phyloP scores from a whole-genome alignment of 2,888 invertebrate genomes.

The Ditylenchus weischeri region DNA sequence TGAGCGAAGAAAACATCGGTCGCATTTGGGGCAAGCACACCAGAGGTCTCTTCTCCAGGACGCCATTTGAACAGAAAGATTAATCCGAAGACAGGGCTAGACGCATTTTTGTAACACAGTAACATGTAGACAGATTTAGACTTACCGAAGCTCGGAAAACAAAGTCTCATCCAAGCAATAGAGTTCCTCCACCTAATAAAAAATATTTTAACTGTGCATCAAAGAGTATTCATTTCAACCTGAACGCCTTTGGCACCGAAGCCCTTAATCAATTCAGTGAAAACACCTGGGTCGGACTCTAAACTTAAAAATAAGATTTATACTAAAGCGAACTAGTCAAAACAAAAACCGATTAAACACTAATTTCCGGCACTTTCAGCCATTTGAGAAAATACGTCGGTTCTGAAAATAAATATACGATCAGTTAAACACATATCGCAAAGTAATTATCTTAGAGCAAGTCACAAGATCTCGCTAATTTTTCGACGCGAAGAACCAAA shows the following conservation, averaged over 20 bases:
- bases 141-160: constrained; percentile 81
- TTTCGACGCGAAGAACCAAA: too few species aligned
- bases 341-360: constrained; percentile 83
- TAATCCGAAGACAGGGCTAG: constrained; percentile 91
- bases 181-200: constrained; percentile 78
- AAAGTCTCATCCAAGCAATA: constrained; percentile 87
- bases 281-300: constrained; percentile 96
- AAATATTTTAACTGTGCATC: too few species aligned
- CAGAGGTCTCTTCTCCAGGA: constrained; percentile 62
- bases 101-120: constrained; percentile 40
- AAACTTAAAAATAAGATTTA: too few species aligned
- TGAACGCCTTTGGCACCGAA: constrained; percentile 73
- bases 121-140: too few species aligned
- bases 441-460: too few species aligned
- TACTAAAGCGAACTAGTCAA: too few species aligned
- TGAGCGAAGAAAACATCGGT: constrained; percentile 94
- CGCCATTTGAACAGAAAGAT: constrained; percentile 95
- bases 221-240: too few species aligned
- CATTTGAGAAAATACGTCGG: neutral
- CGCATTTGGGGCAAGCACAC: constrained; percentile 76
- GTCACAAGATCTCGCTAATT: too few species aligned
- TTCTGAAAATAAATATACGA: too few species aligned
- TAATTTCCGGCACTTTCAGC: constrained; percentile 64
- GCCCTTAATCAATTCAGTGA: constrained; percentile 85
- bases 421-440: too few species aligned